Percentiles rank a stretch among this genome's conserved stretches.
These are phyloP conservation scores for Monodelphis domestica DNA, from an alignment of 2,797 vertebrate genomes.

Conservation along the genomic window DNA sequence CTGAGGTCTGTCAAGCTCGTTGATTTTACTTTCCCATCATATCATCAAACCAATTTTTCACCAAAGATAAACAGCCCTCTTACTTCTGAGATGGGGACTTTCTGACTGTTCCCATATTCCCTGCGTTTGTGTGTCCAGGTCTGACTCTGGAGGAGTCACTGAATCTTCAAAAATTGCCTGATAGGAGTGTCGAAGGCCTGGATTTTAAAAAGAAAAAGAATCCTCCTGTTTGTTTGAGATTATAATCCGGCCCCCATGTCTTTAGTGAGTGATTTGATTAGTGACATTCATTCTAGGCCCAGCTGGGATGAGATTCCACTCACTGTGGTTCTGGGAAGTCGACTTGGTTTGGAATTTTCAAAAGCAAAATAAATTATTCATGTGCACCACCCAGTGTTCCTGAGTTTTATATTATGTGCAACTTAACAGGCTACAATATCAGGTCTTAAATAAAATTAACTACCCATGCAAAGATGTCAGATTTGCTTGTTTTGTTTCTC, in stretches of 20 bases:
- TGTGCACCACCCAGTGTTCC: conserved; percentile 70
- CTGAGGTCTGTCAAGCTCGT: neutral
- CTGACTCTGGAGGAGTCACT: neutral
- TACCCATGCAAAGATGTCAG: conserved; percentile 62
- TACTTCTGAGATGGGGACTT: neutral
- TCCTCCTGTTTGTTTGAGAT: conserved; percentile 29
- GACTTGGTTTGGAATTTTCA: conserved; percentile 40
- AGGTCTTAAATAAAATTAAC: conserved; percentile 80
- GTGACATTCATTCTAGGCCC: conserved; percentile 37
- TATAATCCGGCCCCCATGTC: neutral
- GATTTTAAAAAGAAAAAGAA: conserved; percentile 55
- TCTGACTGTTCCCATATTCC: neutral
- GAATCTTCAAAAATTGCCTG: conserved; percentile 39
- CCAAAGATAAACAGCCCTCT: rapidly evolving
- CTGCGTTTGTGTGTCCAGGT: neutral
- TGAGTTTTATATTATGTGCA: conserved; percentile 70
- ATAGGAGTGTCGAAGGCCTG: neutral
- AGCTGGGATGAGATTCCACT: conserved; percentile 48
- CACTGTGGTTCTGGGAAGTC: conserved; percentile 35
- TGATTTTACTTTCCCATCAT: conserved; percentile 4
- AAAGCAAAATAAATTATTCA: conserved; percentile 72
- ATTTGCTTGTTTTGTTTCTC: conserved; percentile 59
- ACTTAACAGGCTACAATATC: conserved; percentile 70
- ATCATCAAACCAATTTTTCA: neutral
- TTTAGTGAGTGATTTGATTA: conserved; percentile 43